Percentiles rank a stretch among this genome's conserved stretches.
Conservation (phyloP, 2,888 invertebrate genomes). For the Piscicola geometra region DNA sequence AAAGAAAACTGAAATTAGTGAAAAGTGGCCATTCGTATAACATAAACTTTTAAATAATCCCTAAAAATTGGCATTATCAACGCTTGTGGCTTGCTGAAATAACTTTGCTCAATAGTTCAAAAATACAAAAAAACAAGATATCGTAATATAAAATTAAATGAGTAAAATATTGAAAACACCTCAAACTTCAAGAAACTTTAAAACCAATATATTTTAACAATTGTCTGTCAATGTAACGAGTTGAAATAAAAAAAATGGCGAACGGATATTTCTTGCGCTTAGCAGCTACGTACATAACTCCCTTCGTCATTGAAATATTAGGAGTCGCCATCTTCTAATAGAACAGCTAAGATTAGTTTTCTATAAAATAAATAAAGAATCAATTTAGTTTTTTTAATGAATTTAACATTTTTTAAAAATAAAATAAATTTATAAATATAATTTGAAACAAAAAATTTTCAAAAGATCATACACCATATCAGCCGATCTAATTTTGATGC, state of each 20-base stretch:
- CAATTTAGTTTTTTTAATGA: neutral
- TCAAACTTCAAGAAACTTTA: conserved; percentile 4
- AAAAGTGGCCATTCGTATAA: neutral
- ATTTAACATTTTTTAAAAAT: too few species aligned
- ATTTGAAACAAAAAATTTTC: too few species aligned
- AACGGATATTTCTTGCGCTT: conserved; percentile 27
- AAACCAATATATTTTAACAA: neutral
- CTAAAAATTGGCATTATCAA: neutral
- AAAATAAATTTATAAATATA: too few species aligned
- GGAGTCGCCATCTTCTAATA: conserved; percentile 31
- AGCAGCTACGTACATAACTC: conserved; percentile 36
- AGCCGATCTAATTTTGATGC: too few species aligned
- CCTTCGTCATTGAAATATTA: conserved; percentile 34
- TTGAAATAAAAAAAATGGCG: conserved; percentile 31
- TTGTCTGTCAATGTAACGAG: conserved; percentile 5
- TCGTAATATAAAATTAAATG: neutral
- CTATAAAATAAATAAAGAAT: neutral
- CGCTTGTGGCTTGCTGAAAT: neutral
- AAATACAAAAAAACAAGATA: conserved; percentile 1
- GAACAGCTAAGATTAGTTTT: conserved; percentile 7
- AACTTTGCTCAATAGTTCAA: conserved; percentile 9
- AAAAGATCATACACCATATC: too few species aligned
- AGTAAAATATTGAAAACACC: conserved; percentile 8
- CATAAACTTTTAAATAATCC: neutral
- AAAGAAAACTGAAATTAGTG: neutral